A percentile compares a stretch with the other conserved stretches of the same genome.
phyloP scores from a whole-genome alignment of 2,113 vertebrate genomes.

The Hirundichthys speculiger region DNA sequence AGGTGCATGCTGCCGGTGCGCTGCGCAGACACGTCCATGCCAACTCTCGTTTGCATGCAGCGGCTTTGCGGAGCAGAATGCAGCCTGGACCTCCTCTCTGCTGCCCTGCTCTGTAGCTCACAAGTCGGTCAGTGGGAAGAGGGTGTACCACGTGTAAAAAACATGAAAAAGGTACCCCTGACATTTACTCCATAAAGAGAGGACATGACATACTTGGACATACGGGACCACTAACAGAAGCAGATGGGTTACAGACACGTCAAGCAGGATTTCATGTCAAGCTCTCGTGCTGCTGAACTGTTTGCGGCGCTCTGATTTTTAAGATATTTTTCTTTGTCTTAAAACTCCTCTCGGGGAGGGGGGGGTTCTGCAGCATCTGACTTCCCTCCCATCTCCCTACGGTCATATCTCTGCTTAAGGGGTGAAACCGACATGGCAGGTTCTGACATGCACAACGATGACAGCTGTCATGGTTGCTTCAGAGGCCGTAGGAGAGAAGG shows the following conservation, averaged over 20 bases:
- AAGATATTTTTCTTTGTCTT: background rate
- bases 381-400: conserved; percentile 10
- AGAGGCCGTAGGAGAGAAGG: conserved; percentile 39
- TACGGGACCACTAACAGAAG: background rate
- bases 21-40: conserved; percentile 27
- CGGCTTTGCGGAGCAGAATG: background rate
- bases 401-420: conserved; percentile 16
- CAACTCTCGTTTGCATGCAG: conserved; percentile 16
- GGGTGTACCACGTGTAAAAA: fast-evolving
- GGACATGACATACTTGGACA: background rate
- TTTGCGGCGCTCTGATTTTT: background rate
- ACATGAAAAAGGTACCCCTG: background rate
- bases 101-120: background rate
- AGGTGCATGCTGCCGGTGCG: conserved; percentile 33
- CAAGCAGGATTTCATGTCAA: background rate
- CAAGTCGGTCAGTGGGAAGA: background rate
- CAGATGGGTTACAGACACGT: background rate
- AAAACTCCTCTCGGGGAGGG: background rate
- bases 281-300: background rate
- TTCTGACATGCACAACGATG: conserved; percentile 68
- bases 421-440: conserved; percentile 26
- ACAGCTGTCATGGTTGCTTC: conserved; percentile 73
- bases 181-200: background rate
- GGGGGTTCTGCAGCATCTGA: background rate
- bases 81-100: background rate